Evolutionary conservation across 1,140 invertebrate species (phyloP).

Genomic region (Megalonaias nervosa): DNA sequence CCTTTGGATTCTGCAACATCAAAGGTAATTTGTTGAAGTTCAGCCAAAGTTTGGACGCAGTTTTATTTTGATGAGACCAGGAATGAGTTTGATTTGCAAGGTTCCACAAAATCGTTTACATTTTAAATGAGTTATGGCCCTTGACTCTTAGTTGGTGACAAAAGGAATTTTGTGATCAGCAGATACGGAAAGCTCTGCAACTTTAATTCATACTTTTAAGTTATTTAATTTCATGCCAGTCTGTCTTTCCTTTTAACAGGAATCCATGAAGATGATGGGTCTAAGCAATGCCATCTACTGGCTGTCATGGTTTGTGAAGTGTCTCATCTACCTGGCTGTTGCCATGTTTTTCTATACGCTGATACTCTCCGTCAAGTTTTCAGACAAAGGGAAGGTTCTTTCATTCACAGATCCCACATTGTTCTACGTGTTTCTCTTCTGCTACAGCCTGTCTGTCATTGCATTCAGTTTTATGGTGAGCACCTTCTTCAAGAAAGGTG

Average conservation of each 20-base stretch:
- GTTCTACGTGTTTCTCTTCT: conserved; percentile 74
- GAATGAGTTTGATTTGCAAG: no score
- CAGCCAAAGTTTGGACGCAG: no score
- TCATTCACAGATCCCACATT: conserved; percentile 70
- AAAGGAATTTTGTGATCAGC: no score
- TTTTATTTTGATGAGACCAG: no score
- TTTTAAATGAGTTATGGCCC: no score
- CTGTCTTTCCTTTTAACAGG: conserved; percentile 70
- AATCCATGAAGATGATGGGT: conserved; percentile 92
- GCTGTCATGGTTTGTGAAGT: conserved; percentile 86
- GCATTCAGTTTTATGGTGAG: conserved; percentile 74
- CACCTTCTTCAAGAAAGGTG: conserved; percentile 77
- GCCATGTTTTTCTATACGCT: conserved; percentile 74
- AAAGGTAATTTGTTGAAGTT: no score
- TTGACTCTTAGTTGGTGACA: no score
- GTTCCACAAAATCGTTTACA: no score
- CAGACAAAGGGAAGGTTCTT: conserved; percentile 63
- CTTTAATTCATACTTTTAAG: no score
- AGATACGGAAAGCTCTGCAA: no score
- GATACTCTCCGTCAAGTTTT: conserved; percentile 61
- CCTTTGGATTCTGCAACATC: no score
- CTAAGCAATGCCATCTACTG: conserved; percentile 85
- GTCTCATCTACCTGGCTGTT: conserved; percentile 80
- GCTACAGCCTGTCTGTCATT: conserved; percentile 74
- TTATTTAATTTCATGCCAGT: no score